Evolutionary conservation across 2,113 vertebrate genomes (phyloP).

Genomic region (Promerops cafer): DNA sequence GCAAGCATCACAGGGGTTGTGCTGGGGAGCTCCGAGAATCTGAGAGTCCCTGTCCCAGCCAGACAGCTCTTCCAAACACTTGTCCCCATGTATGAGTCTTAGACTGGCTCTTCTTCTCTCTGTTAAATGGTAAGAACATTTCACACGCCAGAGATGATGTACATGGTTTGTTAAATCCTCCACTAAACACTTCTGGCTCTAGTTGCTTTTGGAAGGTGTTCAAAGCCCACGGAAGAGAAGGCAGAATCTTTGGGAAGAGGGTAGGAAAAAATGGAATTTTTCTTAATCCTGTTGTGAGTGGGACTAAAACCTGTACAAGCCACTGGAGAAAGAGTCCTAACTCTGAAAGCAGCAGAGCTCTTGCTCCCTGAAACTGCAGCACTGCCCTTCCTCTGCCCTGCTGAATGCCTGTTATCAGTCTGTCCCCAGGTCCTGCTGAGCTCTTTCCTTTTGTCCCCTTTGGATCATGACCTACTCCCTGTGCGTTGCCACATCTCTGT

Average conservation of each 20-base stretch:
- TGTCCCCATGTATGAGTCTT: fast-evolving
- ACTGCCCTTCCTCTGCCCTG: background rate
- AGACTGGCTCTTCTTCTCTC: background rate
- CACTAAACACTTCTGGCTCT: background rate
- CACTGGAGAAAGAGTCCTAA: background rate
- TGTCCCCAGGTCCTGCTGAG: fast-evolving
- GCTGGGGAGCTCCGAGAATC: background rate
- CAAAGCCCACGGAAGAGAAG: background rate
- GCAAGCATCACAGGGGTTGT: background rate
- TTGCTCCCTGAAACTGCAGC: background rate
- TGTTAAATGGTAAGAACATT: background rate
- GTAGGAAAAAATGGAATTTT: background rate
- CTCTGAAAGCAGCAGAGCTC: background rate
- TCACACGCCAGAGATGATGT: background rate
- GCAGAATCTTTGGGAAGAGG: background rate
- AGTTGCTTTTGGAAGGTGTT: background rate
- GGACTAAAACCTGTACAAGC: background rate
- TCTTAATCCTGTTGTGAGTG: background rate
- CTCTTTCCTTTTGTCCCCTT: background rate
- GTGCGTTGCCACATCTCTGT: background rate
- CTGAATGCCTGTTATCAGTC: background rate
- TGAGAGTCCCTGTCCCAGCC: background rate
- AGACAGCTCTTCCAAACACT: background rate
- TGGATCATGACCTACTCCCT: background rate
- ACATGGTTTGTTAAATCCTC: background rate